Conservation (phyloP, 2,113 vertebrate genomes). For the Lates calcarifer region DNA sequence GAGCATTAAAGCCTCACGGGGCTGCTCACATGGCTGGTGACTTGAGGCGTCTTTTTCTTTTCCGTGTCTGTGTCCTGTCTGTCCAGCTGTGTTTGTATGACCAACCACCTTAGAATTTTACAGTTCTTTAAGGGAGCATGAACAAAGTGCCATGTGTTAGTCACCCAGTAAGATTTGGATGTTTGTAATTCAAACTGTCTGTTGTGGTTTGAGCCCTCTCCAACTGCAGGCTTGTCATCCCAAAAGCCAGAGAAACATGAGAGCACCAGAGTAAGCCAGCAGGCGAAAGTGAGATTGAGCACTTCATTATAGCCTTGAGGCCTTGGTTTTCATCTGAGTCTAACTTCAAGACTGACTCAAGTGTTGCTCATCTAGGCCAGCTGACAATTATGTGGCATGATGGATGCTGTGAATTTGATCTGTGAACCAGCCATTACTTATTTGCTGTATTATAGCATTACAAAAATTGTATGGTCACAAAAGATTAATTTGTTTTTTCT, state of each 20-base stretch:
- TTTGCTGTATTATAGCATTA: constrained; percentile 14
- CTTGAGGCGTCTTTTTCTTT: constrained; percentile 8
- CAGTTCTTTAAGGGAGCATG: constrained; percentile 30
- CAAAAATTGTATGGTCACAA: constrained; percentile 12
- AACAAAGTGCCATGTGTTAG: constrained; percentile 29
- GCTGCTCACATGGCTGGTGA: background rate
- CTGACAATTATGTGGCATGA: constrained; percentile 36
- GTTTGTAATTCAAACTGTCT: constrained; percentile 47
- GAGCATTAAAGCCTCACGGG: background rate
- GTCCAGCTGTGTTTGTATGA: constrained; percentile 16
- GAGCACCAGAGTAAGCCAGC: constrained; percentile 43
- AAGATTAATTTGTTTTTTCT: constrained; percentile 2
- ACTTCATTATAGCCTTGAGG: constrained; percentile 32
- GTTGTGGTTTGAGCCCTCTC: constrained; percentile 50
- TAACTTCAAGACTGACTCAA: constrained; percentile 41
- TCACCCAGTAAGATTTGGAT: constrained; percentile 41
- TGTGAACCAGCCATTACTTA: constrained; percentile 7
- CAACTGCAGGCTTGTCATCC: constrained; percentile 26
- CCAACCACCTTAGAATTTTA: constrained; percentile 41
- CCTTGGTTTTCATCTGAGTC: constrained; percentile 21
- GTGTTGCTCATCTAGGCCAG: constrained; percentile 48
- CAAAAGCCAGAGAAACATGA: constrained; percentile 44
- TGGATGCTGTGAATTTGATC: constrained; percentile 38
- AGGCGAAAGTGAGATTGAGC: constrained; percentile 45
- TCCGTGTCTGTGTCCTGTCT: constrained; percentile 19